Conservation (phyloP, 2,113 vertebrate genomes). For the Haplochromis burtoni region DNA sequence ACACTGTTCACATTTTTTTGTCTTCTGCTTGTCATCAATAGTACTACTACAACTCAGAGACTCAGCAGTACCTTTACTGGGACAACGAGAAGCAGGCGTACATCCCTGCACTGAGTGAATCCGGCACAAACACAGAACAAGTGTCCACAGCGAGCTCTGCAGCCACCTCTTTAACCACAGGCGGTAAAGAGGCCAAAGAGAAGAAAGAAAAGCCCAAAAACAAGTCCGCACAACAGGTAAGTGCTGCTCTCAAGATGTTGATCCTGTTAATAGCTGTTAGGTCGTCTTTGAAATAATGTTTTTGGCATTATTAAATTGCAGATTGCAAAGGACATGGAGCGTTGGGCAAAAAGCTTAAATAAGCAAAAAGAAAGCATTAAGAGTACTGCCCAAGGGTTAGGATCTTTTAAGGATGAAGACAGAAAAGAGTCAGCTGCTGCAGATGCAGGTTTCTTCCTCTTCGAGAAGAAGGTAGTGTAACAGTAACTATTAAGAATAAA, state of each 20-base stretch:
- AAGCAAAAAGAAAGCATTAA: conserved; percentile 93
- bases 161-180: background rate
- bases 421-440: conserved; percentile 86
- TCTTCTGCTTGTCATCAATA: conserved; percentile 61
- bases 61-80: conserved; percentile 94
- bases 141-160: background rate
- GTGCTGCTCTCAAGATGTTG: background rate
- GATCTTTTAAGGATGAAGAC: conserved; percentile 74
- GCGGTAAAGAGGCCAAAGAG: conserved; percentile 72
- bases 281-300: background rate
- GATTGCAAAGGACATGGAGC: conserved; percentile 99
- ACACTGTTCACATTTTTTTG: conserved; percentile 19
- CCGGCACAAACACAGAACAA: conserved; percentile 20
- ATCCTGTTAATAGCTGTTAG: background rate
- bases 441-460: conserved; percentile 89
- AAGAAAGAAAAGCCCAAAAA: conserved; percentile 92
- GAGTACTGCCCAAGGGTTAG: conserved; percentile 80
- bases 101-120: conserved; percentile 74
- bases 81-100: conserved; percentile 87
- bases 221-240: conserved; percentile 92
- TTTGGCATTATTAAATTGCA: conserved; percentile 23
- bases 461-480: conserved; percentile 86
- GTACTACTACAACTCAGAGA: conserved; percentile 95
- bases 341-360: conserved; percentile 95
- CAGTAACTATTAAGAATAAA: background rate